Conservation (phyloP, 2,888 invertebrate species). For the Tridacna gigas region DNA sequence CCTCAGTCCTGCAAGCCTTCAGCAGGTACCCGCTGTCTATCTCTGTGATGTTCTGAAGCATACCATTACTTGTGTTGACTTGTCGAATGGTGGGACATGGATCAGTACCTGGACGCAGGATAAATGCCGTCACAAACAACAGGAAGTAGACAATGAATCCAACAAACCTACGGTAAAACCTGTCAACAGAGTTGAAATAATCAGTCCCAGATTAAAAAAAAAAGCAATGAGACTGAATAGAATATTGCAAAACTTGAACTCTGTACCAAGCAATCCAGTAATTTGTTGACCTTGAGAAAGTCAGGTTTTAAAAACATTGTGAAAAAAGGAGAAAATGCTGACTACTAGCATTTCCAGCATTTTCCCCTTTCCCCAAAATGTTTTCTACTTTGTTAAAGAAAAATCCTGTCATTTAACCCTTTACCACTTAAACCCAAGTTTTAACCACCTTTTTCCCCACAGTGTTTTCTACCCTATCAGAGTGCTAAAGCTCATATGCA, state of each 20-base stretch:
- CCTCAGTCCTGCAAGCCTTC: slow-evolving; percentile 72
- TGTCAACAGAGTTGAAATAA: slow-evolving; percentile 82
- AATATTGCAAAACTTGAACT: no score
- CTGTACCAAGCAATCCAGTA: no score
- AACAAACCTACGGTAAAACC: slow-evolving; percentile 96
- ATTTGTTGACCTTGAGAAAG: no score
- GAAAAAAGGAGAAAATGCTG: not conserved
- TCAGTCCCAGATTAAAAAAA: no score
- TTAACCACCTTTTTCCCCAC: no score
- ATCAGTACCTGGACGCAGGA: slow-evolving; percentile 89
- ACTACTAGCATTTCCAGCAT: not conserved
- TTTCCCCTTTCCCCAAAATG: not conserved
- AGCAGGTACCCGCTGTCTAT: slow-evolving; percentile 83
- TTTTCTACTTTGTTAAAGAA: not conserved
- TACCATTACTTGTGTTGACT: slow-evolving; percentile 61
- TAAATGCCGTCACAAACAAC: slow-evolving; percentile 94
- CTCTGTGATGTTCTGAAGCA: slow-evolving; percentile 61
- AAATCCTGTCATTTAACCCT: no score
- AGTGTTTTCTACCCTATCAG: no score
- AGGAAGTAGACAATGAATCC: slow-evolving; percentile 96
- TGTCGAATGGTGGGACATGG: slow-evolving; percentile 64
- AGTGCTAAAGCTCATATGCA: no score
- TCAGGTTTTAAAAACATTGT: no score
- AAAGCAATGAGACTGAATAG: no score
- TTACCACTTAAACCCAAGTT: no score